Base-by-base conservation (phyloP, 1,140 invertebrate species). In the Gryon sp. region DNA sequence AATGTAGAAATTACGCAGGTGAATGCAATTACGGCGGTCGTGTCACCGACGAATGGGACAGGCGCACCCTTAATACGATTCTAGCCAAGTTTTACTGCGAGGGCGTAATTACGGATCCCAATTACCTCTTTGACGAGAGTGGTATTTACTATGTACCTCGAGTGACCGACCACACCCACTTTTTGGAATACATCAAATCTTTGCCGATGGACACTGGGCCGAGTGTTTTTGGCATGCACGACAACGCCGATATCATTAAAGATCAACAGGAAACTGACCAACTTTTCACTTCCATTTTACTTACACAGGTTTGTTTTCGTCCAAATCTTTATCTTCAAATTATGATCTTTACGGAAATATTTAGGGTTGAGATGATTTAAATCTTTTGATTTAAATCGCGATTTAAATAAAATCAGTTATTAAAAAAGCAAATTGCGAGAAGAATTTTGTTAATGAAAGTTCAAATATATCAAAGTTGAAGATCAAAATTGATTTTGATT, bases 11-110 rank as follows among this genome's bases (percentile, higher is more conserved):
- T 75, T 60, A 46, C 62, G 70, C 62, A 36, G 97, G 97, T 20
- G 97, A 99, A 89, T 99, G 97, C 85, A 98, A 98, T 90, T 99
- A 99, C 83, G 97, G 97, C 14, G 97, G 97, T 0, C 92, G 96
- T 73, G 96, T 99, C 3, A 98, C 96, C 0, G 97, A 99, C 87
- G 96, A 98, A 84, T 97, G 96, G 95, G 97, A 99, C 90, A 90
- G 96, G 41, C 91, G 97, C 40, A 95, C 94, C 7, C 89, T 99
- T 36, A 93, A 91, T 74, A 98, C 96, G 12, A 93, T 97, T 69
- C 90, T 98, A 14, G 90, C 90, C 75, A 93, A 93, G 79, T 98
- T 95, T 85, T 98, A 97, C 87, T 94, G 92, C 77, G 88, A 90
- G 2, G 86, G 85, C 2, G 78, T 84, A 16, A 66, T 83, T 50